A percentile compares a stretch with the other conserved stretches of the same genome.
These are phyloP conservation scores for Bergia sp. DNA, from an alignment of 92 coral and sea anemone genomes.

Conservation along the genomic window DNA sequence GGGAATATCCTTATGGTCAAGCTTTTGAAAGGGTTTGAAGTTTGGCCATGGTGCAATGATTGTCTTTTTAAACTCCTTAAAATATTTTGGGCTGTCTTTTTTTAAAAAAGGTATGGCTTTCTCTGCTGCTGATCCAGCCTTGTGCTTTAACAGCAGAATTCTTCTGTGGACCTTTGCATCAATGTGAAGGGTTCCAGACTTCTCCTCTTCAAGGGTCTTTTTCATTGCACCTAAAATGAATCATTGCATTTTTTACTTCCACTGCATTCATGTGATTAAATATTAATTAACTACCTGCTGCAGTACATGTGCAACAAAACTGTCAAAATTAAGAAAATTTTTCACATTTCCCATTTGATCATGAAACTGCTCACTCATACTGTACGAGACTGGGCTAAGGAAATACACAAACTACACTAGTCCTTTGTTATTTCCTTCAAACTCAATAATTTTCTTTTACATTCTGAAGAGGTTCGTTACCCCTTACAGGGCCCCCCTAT, in stretches of 20 bases:
- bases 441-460: background rate
- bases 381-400: too few species aligned
- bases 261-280: background rate
- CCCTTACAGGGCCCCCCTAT: background rate
- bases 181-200: conserved; percentile 56
- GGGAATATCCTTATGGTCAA: conserved; percentile 39
- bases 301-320: too few species aligned
- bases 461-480: background rate
- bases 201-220: conserved; percentile 59
- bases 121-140: conserved; percentile 64
- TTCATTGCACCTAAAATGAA: conserved; percentile 66
- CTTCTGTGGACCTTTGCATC: conserved; percentile 38
- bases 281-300: too few species aligned
- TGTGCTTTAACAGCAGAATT: conserved; percentile 52
- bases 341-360: too few species aligned
- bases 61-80: conserved; percentile 66
- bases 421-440: background rate
- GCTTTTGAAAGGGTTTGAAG: conserved; percentile 71
- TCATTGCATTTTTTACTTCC: background rate
- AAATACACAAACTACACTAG: background rate
- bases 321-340: too few species aligned
- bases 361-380: too few species aligned
- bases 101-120: conserved; percentile 68
- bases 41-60: conserved; percentile 76
- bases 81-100: conserved; percentile 55